phyloP scores from a whole-genome alignment of 2,888 invertebrate species.

The Ptychoptera albimana region DNA sequence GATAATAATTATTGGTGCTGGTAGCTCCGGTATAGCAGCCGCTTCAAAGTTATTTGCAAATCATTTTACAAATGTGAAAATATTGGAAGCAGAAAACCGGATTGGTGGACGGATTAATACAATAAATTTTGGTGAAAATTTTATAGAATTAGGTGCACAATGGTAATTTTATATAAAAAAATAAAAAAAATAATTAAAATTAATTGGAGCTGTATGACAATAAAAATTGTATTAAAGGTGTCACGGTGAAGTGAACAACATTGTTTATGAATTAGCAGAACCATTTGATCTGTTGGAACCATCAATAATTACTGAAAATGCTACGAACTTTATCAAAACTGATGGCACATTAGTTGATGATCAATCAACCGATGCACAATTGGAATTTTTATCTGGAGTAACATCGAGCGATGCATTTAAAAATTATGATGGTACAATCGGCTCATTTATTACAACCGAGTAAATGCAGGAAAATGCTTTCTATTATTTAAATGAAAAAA shows the following conservation, averaged over 20 bases:
- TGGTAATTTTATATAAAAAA: slow-evolving; percentile 44
- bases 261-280: slow-evolving; percentile 37
- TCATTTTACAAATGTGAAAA: slow-evolving; percentile 29
- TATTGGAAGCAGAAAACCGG: slow-evolving; percentile 39
- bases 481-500: too few relatives aligned
- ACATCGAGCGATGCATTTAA: slow-evolving; percentile 13
- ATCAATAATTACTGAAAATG: too few relatives aligned
- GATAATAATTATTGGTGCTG: slow-evolving; percentile 15
- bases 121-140: slow-evolving; percentile 23
- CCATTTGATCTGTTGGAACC: slow-evolving; percentile 8
- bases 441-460: slow-evolving; percentile 6
- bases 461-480: not conserved
- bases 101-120: slow-evolving; percentile 38
- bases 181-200: not conserved
- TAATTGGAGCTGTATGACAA: not conserved
- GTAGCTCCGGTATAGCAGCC: slow-evolving; percentile 16
- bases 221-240: slow-evolving; percentile 27
- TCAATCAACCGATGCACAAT: too few relatives aligned
- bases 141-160: slow-evolving; percentile 55
- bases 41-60: slow-evolving; percentile 24
- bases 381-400: too few relatives aligned
- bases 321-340: too few relatives aligned
- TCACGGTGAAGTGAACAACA: slow-evolving; percentile 45
- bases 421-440: slow-evolving; percentile 6
- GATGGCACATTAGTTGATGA: too few relatives aligned